Evolutionary conservation across 2,113 vertebrate species (phyloP).

Genomic region (Sinocyclocheilus anshuiensis): DNA sequence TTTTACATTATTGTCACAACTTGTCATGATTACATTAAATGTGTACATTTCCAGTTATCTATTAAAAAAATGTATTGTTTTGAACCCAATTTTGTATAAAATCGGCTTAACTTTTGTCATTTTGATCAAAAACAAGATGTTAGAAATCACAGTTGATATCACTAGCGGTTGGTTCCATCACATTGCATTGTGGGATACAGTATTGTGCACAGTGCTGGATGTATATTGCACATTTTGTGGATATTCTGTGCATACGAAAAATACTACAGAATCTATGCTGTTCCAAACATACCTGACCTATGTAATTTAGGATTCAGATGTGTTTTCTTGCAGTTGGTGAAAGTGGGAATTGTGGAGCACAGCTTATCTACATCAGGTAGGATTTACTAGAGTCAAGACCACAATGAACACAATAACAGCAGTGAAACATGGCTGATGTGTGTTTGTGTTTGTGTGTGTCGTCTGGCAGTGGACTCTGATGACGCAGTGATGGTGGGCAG

Average conservation of each 20-base stretch:
- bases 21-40: too few relatives aligned
- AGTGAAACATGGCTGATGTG: not conserved
- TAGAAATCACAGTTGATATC: too few relatives aligned
- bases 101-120: not conserved
- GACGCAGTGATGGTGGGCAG: constrained; percentile 82
- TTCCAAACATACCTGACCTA: not conserved
- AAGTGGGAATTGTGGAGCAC: constrained; percentile 91
- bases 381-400: constrained; percentile 28
- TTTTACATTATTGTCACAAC: not conserved
- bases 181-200: constrained; percentile 6
- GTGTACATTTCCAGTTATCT: not conserved
- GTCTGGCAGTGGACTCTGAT: constrained; percentile 84
- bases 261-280: not conserved
- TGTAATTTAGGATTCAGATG: not conserved
- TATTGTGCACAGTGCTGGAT: not conserved
- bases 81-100: not conserved
- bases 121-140: too few relatives aligned
- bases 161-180: not conserved
- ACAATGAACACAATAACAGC: not conserved
- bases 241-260: not conserved
- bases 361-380: constrained; percentile 82
- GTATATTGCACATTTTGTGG: not conserved
- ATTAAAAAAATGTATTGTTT: not conserved
- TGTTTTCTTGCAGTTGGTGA: constrained; percentile 70
- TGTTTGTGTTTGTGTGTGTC: not conserved